Percentiles rank a stretch among this genome's conserved stretches.
Evolutionary conservation across 1,140 invertebrate genomes (phyloP).

Genomic region (Homalodisca vitripennis): DNA sequence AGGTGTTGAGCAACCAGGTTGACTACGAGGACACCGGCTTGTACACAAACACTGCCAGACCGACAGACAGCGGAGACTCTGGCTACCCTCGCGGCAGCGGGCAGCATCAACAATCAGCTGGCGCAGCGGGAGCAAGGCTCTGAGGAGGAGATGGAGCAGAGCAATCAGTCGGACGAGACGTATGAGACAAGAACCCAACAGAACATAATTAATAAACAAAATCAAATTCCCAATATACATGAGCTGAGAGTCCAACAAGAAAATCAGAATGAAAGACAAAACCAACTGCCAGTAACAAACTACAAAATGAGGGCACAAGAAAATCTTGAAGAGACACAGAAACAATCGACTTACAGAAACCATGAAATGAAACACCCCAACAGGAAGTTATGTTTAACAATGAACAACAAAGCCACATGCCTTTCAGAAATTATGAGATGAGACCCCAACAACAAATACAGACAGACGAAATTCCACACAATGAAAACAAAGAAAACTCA

Average conservation of each 20-base stretch:
- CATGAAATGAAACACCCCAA: too few relatives aligned
- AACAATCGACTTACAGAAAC: too few relatives aligned
- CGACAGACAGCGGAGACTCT: slow-evolving; percentile 54
- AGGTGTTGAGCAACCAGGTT: slow-evolving; percentile 28
- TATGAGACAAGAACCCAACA: too few relatives aligned
- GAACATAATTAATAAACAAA: too few relatives aligned
- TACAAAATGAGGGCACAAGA: not conserved
- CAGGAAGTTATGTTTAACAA: not conserved
- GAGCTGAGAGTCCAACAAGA: not conserved
- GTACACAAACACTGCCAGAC: slow-evolving; percentile 53
- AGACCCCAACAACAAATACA: too few relatives aligned
- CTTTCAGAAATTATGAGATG: too few relatives aligned
- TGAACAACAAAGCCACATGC: too few relatives aligned
- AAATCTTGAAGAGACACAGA: too few relatives aligned
- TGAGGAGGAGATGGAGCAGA: too few relatives aligned
- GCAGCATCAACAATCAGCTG: slow-evolving; percentile 23
- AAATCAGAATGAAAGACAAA: not conserved
- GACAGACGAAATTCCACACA: too few relatives aligned
- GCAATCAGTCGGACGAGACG: too few relatives aligned
- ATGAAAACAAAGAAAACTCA: not conserved
- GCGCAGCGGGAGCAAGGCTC: not conserved
- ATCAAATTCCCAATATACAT: too few relatives aligned
- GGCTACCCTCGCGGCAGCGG: slow-evolving; percentile 49
- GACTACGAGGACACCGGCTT: slow-evolving; percentile 4
- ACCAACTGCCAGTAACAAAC: not conserved